Evolutionary conservation across 2,113 vertebrate species (phyloP).

Genomic region (Hemichromis elongatus): DNA sequence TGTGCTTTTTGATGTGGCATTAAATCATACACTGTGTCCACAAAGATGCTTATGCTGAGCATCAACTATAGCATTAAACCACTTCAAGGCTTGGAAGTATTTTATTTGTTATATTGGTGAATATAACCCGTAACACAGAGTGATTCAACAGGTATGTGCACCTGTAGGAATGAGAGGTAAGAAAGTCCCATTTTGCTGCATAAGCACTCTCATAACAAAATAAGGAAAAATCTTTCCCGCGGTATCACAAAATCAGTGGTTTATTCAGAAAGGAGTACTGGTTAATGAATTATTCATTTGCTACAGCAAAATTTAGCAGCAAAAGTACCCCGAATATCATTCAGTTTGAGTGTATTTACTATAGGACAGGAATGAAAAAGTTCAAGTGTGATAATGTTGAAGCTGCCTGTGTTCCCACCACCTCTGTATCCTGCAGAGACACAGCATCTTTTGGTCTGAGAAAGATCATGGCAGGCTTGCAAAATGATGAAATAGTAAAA

Average conservation of each 20-base stretch:
- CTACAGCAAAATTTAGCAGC: neutral
- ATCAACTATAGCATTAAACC: neutral
- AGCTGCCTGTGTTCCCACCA: neutral
- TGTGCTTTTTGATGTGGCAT: neutral
- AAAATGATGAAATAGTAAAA: neutral
- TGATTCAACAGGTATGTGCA: neutral
- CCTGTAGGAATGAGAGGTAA: neutral
- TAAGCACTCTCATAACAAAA: neutral
- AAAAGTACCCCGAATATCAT: neutral
- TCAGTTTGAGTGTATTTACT: neutral
- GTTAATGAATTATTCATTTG: neutral
- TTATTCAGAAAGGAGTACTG: neutral
- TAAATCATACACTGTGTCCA: neutral
- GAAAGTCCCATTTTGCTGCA: neutral
- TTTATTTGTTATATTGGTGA: neutral
- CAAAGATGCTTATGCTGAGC: neutral
- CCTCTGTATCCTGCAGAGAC: neutral
- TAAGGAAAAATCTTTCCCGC: neutral
- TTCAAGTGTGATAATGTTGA: neutral
- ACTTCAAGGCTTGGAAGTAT: neutral
- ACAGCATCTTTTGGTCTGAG: neutral
- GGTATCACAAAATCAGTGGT: neutral
- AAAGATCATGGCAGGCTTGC: neutral
- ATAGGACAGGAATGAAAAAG: neutral
- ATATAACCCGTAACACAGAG: neutral